Conservation (phyloP, 2,113 vertebrate species). For the Clarias gariepinus region DNA sequence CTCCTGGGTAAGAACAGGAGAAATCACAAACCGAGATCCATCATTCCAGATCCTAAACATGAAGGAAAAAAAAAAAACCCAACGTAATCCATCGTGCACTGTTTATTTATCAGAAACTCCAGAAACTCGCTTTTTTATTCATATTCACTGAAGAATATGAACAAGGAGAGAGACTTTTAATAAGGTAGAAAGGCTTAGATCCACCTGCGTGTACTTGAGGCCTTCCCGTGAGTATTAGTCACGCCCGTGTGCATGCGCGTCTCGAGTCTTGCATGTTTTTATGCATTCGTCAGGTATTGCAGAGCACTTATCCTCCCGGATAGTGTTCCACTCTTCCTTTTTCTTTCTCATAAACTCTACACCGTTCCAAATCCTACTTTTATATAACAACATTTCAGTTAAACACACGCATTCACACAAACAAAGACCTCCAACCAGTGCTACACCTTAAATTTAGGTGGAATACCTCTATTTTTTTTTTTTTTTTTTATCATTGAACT, state of each 20-base stretch:
- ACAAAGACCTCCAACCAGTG: background rate
- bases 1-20: constrained; percentile 43
- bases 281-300: background rate
- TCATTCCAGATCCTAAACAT: constrained; percentile 41
- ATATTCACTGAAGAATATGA: background rate
- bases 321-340: background rate
- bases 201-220: background rate
- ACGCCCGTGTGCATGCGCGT: background rate
- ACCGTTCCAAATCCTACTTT: constrained; percentile 16
- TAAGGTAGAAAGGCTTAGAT: constrained; percentile 24
- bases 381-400: background rate
- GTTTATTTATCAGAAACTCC: constrained; percentile 35
- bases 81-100: constrained; percentile 36
- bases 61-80: background rate
- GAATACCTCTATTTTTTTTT: background rate
- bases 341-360: background rate
- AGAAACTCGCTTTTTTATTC: background rate
- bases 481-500: constrained; percentile 42
- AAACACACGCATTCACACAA: background rate
- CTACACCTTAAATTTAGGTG: background rate
- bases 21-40: constrained; percentile 46
- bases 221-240: constrained; percentile 17
- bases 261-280: background rate
- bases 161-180: constrained; percentile 21
- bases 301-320: background rate